Evolutionary conservation across 2,888 invertebrate genomes (phyloP).

Genomic region (Eupithecia dodoneata): DNA sequence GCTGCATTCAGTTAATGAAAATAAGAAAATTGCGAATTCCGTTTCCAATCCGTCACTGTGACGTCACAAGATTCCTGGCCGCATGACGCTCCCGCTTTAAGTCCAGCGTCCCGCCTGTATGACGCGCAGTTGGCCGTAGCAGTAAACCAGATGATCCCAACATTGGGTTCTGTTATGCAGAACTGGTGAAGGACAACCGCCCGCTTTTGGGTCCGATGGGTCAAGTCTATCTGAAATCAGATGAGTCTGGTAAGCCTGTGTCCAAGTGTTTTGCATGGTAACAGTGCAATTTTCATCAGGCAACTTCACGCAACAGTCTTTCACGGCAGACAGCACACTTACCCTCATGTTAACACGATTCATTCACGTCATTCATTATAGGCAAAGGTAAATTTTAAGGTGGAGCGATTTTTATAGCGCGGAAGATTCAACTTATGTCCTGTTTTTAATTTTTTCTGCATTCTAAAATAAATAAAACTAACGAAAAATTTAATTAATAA

Average conservation of each 20-base stretch:
- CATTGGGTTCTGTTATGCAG: slow-evolving; percentile 76
- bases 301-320: slow-evolving; percentile 64
- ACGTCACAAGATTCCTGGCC: too few relatives aligned
- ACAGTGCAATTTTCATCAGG: slow-evolving; percentile 66
- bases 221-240: slow-evolving; percentile 92
- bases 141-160: slow-evolving; percentile 46
- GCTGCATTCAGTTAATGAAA: too few relatives aligned
- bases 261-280: slow-evolving; percentile 74
- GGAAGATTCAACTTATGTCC: background rate
- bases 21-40: too few relatives aligned
- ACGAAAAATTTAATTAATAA: background rate
- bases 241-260: slow-evolving; percentile 90
- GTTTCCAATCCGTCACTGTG: too few relatives aligned
- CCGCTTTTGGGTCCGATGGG: slow-evolving; percentile 91
- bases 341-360: slow-evolving; percentile 32
- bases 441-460: too few relatives aligned
- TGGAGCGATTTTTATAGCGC: background rate
- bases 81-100: too few relatives aligned
- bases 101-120: too few relatives aligned
- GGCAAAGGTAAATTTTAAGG: background rate
- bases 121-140: too few relatives aligned
- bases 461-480: too few relatives aligned
- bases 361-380: slow-evolving; percentile 28
- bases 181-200: slow-evolving; percentile 90
- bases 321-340: slow-evolving; percentile 57